phyloP scores from a whole-genome alignment of 2,888 invertebrate genomes.

The Rhagophthalmus giganteus region DNA sequence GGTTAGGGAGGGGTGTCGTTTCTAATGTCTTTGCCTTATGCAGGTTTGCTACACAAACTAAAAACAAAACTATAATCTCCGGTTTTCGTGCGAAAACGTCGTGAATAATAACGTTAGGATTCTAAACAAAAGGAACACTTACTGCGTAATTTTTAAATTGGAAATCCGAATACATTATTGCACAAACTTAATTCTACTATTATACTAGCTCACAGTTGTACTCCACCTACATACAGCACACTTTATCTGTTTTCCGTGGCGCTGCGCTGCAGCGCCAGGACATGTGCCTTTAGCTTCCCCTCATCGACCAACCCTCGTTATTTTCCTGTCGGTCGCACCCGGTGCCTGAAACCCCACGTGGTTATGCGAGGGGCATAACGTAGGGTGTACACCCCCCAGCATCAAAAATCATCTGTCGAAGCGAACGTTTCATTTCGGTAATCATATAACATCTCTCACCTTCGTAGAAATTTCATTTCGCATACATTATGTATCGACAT shows the following conservation, averaged over 20 bases:
- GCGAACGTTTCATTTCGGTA: conserved; percentile 35
- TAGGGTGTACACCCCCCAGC: conserved; percentile 29
- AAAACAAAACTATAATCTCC: no score
- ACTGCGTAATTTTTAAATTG: no score
- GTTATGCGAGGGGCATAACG: conserved; percentile 33
- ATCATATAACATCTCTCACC: conserved; percentile 33
- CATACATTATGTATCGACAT: conserved; percentile 21
- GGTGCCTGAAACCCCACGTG: conserved; percentile 46
- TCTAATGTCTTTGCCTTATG: no score
- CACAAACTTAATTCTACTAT: background rate
- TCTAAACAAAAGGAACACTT: no score
- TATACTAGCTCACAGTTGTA: no score
- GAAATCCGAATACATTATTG: no score
- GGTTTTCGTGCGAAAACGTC: no score
- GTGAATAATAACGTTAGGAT: no score
- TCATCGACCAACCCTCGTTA: conserved; percentile 45
- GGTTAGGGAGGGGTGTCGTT: no score
- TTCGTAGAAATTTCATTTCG: conserved; percentile 21
- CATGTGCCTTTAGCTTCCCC: conserved; percentile 25
- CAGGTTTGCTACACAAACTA: no score
- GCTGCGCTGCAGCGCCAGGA: conserved; percentile 8
- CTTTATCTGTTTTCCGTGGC: conserved; percentile 11
- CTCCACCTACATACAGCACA: conserved; percentile 15
- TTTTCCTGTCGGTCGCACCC: conserved; percentile 54
- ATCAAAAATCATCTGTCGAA: conserved; percentile 44